Base-by-base conservation (phyloP, 2,888 invertebrate genomes). In the Iselma pallidipennis region DNA sequence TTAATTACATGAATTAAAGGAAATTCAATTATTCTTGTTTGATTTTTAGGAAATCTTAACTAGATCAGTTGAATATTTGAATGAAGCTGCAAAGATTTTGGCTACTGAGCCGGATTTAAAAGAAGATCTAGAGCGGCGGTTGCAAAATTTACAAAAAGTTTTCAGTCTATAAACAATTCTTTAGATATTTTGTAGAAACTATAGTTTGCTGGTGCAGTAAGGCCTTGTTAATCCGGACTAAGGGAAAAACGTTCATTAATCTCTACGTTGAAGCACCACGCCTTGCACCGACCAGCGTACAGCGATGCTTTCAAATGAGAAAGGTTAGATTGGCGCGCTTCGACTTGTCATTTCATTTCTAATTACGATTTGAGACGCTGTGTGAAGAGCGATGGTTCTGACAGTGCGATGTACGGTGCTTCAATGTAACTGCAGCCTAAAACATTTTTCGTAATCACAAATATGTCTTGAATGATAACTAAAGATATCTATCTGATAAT, bases 31-130 rank as follows among this genome's bases (percentile, higher is more conserved):
- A 10, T 33, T 16, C 21, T 23, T 49, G 28, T 16, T 29, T 51
- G 10, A 28, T 12, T 55, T 81, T 16, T 78, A 88, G 86, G 85
- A 84, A 58, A 83, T 85, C 68, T 75, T 89, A 1, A 82, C 82
- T 78, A 84, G 87, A 71, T 84, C 87, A 42, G 82, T 86, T 80
- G 78, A 80, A 1, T 70, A 87, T 49, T 79, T 89, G 0, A 84
- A 86, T 74, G 88, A 89, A 78, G 87, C 88, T 0, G 78, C 84
- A 1, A 83, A 84, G 57, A 89, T 89, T 52, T 78, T 89, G 51
- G 82, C 82, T 71, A 80, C 85, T 10, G 89, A 89, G 86, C 61
- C 56, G 10, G 57, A 57, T 49, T 23, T 57, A 48, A 82, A 83
- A 62, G 82, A 83, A 12, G 74, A 81, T 0, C 71, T 88, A 3